These are phyloP conservation scores for Incurvaria masculella DNA, from an alignment of 2,888 invertebrate genomes.

Conservation along the genomic window DNA sequence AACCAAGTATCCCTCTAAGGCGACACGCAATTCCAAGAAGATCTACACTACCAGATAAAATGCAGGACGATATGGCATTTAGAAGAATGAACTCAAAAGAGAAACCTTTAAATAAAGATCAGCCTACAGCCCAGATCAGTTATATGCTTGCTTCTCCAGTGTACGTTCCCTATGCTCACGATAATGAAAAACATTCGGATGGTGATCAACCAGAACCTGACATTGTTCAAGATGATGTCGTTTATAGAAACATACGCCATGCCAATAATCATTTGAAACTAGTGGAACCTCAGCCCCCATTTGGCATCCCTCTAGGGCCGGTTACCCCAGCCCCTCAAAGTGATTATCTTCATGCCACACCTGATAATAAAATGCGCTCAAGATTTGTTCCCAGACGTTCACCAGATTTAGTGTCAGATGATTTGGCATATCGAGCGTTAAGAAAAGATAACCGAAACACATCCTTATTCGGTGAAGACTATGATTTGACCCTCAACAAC, in stretches of 20 bases:
- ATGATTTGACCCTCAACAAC: constrained; percentile 46
- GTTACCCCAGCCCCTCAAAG: constrained; percentile 75
- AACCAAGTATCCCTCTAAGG: constrained; percentile 44
- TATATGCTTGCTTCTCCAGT: constrained; percentile 70
- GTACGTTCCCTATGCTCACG: constrained; percentile 49
- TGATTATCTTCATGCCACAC: constrained; percentile 79
- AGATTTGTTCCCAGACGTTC: constrained; percentile 64
- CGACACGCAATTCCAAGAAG: constrained; percentile 30
- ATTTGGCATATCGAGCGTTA: constrained; percentile 80
- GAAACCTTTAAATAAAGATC: constrained; percentile 25
- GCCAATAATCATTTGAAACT: constrained; percentile 70
- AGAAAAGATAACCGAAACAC: constrained; percentile 73
- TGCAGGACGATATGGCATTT: constrained; percentile 79
- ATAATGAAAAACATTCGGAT: constrained; percentile 52
- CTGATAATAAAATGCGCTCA: constrained; percentile 58
- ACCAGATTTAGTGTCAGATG: constrained; percentile 83
- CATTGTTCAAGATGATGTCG: constrained; percentile 78
- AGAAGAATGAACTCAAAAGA: constrained; percentile 65
- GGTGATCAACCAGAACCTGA: constrained; percentile 70
- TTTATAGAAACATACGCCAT: constrained; percentile 75
- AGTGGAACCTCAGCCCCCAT: constrained; percentile 81
- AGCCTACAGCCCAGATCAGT: constrained; percentile 54
- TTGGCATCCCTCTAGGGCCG: constrained; percentile 86
- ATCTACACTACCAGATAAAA: constrained; percentile 60
- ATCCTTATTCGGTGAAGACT: constrained; percentile 46